Evolutionary conservation across 2,113 vertebrate genomes (phyloP).

Genomic region (Petroica traversi): DNA sequence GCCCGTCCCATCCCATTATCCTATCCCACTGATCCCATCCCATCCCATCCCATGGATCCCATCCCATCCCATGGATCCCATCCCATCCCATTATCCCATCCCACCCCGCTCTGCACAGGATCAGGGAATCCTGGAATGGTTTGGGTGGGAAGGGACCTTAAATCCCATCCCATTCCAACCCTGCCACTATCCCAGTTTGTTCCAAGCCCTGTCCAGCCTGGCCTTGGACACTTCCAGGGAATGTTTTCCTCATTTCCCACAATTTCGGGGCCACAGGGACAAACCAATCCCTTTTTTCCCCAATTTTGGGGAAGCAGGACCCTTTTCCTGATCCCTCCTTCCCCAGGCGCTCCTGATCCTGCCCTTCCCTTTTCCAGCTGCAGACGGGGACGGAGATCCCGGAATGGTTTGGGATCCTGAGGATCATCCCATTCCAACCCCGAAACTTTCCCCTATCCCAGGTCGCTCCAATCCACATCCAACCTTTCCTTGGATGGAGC

Average conservation of each 20-base stretch:
- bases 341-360: background rate
- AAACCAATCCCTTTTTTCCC: fast-evolving
- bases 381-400: background rate
- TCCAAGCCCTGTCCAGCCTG: background rate
- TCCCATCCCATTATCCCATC: too few relatives aligned
- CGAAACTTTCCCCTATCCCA: fast-evolving
- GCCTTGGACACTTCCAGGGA: background rate
- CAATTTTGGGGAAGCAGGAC: background rate
- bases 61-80: too few relatives aligned
- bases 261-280: too few relatives aligned
- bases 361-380: background rate
- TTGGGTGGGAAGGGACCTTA: background rate
- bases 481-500: fast-evolving
- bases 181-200: background rate
- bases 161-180: background rate
- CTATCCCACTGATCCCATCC: too few relatives aligned
- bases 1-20: too few relatives aligned
- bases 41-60: too few relatives aligned
- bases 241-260: background rate
- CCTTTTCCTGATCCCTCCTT: background rate
- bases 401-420: background rate
- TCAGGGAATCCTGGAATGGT: background rate
- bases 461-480: background rate
- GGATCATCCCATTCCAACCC: background rate
- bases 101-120: background rate